These are phyloP conservation scores for Nautilus pompilius DNA, from an alignment of 1,140 invertebrate species.

Conservation along the genomic window DNA sequence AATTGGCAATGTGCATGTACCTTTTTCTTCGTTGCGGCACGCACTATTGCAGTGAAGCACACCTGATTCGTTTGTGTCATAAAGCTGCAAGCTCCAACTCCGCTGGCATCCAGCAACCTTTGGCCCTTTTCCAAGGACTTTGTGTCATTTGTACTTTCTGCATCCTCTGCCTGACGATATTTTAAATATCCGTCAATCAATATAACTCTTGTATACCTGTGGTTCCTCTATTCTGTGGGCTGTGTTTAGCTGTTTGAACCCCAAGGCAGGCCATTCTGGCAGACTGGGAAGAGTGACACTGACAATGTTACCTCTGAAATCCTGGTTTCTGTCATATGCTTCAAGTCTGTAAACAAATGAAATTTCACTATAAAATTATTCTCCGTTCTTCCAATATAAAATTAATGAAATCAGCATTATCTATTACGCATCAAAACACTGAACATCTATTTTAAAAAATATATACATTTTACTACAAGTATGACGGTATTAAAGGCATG, in stretches of 20 bases:
- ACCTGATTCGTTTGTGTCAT: not conserved
- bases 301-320: not conserved
- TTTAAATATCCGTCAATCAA: constrained; percentile 10
- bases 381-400: no score
- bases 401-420: no score
- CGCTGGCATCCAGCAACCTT: not conserved
- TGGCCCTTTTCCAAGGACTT: constrained; percentile 9
- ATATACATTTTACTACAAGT: no score
- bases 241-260: constrained; percentile 2
- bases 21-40: constrained; percentile 6
- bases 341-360: constrained; percentile 11
- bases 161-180: constrained; percentile 2
- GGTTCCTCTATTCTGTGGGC: constrained; percentile 3
- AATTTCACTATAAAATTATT: no score
- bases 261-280: constrained; percentile 2
- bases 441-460: no score
- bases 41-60: no score
- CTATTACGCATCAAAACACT: no score
- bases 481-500: no score
- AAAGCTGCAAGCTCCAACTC: constrained; percentile 6
- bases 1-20: not conserved
- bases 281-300: not conserved
- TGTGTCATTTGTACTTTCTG: not conserved
- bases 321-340: constrained; percentile 8
- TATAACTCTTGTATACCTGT: not conserved